Conservation (phyloP, 1,140 invertebrate species). For the Aleiodes sp. region DNA sequence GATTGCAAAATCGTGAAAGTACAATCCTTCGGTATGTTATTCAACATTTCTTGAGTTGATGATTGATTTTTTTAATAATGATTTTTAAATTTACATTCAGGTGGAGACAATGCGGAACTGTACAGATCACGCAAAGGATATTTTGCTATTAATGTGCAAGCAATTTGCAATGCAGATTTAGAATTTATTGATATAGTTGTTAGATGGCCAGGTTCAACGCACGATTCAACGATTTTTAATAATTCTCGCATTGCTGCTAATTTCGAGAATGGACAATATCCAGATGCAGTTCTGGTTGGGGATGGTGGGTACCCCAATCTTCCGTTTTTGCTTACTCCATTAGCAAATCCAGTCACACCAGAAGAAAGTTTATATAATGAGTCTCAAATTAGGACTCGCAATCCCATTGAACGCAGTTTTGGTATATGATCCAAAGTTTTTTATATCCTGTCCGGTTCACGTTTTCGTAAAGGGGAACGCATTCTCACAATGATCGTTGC, state of each 20-base stretch:
- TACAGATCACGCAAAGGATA: conserved; percentile 60
- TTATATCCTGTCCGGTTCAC: conserved; percentile 56
- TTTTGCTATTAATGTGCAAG: conserved; percentile 60
- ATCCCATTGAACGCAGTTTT: conserved; percentile 56
- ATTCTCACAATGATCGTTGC: conserved; percentile 45
- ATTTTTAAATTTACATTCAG: too few relatives aligned
- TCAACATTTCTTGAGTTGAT: too few relatives aligned
- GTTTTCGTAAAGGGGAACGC: conserved; percentile 40
- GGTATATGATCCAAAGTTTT: conserved; percentile 61
- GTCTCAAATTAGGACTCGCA: conserved; percentile 57
- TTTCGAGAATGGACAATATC: too few relatives aligned
- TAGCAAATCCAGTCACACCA: conserved; percentile 40
- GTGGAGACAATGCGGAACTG: conserved; percentile 54
- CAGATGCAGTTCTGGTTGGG: conserved; percentile 46
- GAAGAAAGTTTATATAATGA: conserved; percentile 54
- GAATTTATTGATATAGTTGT: conserved; percentile 55
- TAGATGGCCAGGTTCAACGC: conserved; percentile 59
- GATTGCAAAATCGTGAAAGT: conserved; percentile 58
- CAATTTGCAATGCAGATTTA: conserved; percentile 49
- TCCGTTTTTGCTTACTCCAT: conserved; percentile 45
- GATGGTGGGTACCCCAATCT: conserved; percentile 46
- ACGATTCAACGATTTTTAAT: conserved; percentile 37
- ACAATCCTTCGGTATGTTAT: conserved; percentile 25
- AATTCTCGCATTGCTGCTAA: conserved; percentile 35
- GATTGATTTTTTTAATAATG: too few relatives aligned